A percentile compares a stretch with the other conserved stretches of the same genome.
Evolutionary conservation across 1,140 invertebrate genomes (phyloP).

Genomic region (Neodiprion fabricii): DNA sequence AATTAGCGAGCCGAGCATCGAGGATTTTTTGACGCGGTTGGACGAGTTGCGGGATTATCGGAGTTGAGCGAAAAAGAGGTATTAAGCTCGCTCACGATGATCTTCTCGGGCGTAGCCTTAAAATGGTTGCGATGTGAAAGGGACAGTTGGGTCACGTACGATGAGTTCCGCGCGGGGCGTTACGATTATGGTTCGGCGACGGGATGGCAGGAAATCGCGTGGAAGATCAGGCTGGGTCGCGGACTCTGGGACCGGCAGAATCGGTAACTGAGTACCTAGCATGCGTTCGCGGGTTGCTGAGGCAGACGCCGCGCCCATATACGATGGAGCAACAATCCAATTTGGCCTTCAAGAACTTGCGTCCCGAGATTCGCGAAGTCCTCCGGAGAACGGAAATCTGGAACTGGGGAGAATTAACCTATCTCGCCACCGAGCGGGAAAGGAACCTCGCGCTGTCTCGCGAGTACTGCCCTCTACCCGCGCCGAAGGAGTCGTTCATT

Average conservation of each 20-base stretch:
- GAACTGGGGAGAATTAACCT: neutral
- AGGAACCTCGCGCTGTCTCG: neutral
- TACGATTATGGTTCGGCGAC: conserved; percentile 6
- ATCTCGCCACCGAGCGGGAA: neutral
- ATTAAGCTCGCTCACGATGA: neutral
- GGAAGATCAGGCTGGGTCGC: neutral
- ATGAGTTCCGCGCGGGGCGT: neutral
- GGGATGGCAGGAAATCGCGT: neutral
- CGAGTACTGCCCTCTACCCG: neutral
- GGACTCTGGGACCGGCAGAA: conserved; percentile 9
- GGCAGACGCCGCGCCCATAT: neutral
- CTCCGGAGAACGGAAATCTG: neutral
- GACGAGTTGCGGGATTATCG: no score
- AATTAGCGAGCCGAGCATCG: no score
- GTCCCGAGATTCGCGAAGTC: no score
- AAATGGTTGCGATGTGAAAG: neutral
- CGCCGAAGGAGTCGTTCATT: neutral
- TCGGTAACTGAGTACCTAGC: conserved; percentile 11
- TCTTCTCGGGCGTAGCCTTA: neutral
- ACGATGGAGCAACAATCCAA: neutral
- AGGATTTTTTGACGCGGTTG: no score
- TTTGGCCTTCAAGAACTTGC: neutral
- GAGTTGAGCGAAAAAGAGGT: neutral
- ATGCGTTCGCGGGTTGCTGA: conserved; percentile 9
- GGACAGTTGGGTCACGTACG: neutral